Conservation (phyloP, 2,113 vertebrate species). For the Gymnocephalus cernua region DNA sequence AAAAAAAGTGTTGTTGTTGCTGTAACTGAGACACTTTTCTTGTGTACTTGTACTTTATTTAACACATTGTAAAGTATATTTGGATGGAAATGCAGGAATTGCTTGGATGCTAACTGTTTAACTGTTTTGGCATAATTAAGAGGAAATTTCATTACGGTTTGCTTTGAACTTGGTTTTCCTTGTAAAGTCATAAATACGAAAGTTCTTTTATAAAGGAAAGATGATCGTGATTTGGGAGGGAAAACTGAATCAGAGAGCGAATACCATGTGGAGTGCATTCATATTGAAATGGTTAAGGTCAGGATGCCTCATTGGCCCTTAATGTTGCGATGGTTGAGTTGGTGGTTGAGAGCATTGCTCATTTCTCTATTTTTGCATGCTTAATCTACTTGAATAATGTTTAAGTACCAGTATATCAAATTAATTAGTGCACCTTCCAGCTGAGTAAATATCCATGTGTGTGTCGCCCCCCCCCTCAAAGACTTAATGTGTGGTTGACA, state of each 20-base stretch:
- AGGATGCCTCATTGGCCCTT: neutral
- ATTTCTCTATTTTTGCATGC: neutral
- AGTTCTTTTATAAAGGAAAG: neutral
- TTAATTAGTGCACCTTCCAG: neutral
- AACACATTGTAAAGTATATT: neutral
- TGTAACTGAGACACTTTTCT: neutral
- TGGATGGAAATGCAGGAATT: conserved; percentile 5
- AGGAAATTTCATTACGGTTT: conserved; percentile 24
- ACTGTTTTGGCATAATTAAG: conserved; percentile 3
- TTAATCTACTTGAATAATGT: neutral
- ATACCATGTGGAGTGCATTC: conserved; percentile 1
- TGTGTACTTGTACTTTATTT: neutral
- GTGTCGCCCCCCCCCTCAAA: neutral
- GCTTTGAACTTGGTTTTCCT: conserved; percentile 14
- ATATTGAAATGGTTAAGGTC: conserved; percentile 26
- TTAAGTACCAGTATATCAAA: neutral
- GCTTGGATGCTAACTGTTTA: neutral
- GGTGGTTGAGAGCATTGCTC: neutral
- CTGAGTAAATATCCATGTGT: neutral
- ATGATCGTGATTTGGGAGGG: neutral
- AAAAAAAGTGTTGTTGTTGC: neutral
- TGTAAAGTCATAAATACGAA: conserved; percentile 30
- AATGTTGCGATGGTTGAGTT: conserved; percentile 4
- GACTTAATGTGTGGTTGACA: neutral
- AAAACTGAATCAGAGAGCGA: neutral